Evolutionary conservation across 2,113 vertebrate species (phyloP), one percentile per base, ranked within the genome.

Genomic region (Vidua macroura): DNA sequence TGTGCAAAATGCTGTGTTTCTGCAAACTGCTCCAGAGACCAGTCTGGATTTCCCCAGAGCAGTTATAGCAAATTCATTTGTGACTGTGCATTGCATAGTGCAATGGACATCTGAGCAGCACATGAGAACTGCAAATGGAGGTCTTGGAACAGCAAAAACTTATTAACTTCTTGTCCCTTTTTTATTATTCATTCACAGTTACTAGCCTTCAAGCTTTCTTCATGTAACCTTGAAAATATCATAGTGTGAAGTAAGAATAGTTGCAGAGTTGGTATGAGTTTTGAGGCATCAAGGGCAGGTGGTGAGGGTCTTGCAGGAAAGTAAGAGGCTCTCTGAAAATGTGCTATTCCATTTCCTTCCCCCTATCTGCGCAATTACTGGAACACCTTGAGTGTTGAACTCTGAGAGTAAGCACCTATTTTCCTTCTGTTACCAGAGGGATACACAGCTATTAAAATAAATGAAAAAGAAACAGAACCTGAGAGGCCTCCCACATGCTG

Each of bases 281-380:
- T 59, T 87, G 35, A 70, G 24, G 48, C 10, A 60, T 18, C 21
- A 51, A 59, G 24, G 9, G 12, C 39, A 77, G 19, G 7, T 66
- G 62, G 15, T 0, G 3, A 60, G 4, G 9, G 13, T 69, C 41
- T 68, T 78, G n/a, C 1, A 2, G 39, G 23, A 59, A 84, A 69
- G 23, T 17, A 31, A 79, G 25, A 7, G n/a, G 6, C 13, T 51
- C 13, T 67, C 43, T 52, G 58, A 68, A 83, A 68, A 78, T 17
- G 1, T 35, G 1, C 24, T 60, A 11, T 37, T 76, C 35, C 5
- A 30, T 44, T 73, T 27, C 11, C 15, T 13, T 6, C 28, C 13
- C 9, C 2, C 14, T 11, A 1, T 8, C 1, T 3, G 11, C 3
- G 5, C 4, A 69, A 51, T 24, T 46, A 53, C 48, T 20, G 39